Conservation (phyloP, 1,140 invertebrate species). For the Ostrea denselamellosa region DNA sequence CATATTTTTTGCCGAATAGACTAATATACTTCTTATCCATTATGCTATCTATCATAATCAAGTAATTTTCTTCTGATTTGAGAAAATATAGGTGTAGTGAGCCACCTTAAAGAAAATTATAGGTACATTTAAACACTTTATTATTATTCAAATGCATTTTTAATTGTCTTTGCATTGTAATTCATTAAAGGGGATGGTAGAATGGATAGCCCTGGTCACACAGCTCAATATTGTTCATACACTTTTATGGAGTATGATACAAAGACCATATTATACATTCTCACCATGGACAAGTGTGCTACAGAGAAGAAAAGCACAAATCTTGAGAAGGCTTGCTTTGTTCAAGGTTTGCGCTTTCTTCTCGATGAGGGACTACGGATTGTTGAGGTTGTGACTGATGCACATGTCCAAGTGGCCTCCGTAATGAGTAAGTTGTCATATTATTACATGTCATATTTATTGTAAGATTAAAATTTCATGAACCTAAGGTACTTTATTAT, state of each 20-base stretch:
- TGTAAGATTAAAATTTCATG: too few species aligned
- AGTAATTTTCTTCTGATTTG: not conserved
- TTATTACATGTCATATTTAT: too few species aligned
- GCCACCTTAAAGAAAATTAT: not conserved
- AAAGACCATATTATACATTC: slow-evolving; percentile 41
- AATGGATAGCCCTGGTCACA: slow-evolving; percentile 50
- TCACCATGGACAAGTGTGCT: slow-evolving; percentile 44
- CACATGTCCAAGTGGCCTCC: slow-evolving; percentile 36
- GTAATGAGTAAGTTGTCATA: slow-evolving; percentile 50
- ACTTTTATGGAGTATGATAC: slow-evolving; percentile 40
- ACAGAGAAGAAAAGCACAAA: slow-evolving; percentile 22
- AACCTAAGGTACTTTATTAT: too few species aligned
- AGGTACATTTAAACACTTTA: not conserved
- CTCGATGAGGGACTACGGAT: not conserved
- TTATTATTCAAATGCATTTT: not conserved
- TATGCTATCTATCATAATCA: not conserved
- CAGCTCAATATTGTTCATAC: slow-evolving; percentile 44
- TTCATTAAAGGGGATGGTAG: slow-evolving; percentile 33
- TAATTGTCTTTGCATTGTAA: not conserved
- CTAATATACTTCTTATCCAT: too few species aligned
- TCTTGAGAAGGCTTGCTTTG: slow-evolving; percentile 46
- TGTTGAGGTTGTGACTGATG: slow-evolving; percentile 45
- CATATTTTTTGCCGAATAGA: too few species aligned
- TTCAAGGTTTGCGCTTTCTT: slow-evolving; percentile 12
- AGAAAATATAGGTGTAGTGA: not conserved